phyloP scores from a whole-genome alignment of 2,113 vertebrate species.

The Edolisoma coerulescens region DNA sequence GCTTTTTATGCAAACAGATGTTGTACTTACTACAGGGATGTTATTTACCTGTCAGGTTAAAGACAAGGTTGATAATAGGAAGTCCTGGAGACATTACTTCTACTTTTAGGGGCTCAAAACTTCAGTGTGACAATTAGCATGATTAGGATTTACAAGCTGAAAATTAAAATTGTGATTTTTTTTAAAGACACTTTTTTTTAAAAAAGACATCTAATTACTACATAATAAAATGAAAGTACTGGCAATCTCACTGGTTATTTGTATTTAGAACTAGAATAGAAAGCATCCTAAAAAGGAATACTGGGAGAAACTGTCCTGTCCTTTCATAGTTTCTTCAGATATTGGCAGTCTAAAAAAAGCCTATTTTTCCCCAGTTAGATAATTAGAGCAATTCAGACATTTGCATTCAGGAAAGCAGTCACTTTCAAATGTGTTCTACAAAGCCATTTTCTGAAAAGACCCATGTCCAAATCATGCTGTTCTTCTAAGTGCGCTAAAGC shows the following conservation, averaged over 20 bases:
- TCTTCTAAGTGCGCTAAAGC: slow-evolving; percentile 42
- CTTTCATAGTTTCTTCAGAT: slow-evolving; percentile 24
- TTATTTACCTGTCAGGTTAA: slow-evolving; percentile 37
- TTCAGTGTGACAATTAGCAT: background rate
- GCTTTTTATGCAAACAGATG: background rate
- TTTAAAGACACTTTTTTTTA: background rate
- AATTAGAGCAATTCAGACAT: slow-evolving; percentile 50
- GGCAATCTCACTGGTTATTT: background rate
- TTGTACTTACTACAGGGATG: background rate
- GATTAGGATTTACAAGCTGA: background rate
- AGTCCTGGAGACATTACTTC: background rate
- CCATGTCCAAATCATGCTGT: slow-evolving; percentile 51
- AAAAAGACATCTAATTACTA: background rate
- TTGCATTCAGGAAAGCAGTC: slow-evolving; percentile 50
- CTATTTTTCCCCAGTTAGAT: background rate
- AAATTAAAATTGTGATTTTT: background rate
- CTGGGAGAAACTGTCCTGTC: background rate
- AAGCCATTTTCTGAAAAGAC: slow-evolving; percentile 29
- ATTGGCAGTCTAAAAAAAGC: slow-evolving; percentile 9
- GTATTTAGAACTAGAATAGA: slow-evolving; percentile 7
- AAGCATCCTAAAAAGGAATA: background rate
- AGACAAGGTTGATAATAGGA: background rate
- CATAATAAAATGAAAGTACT: background rate
- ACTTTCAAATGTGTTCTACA: slow-evolving; percentile 31
- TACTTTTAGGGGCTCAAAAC: background rate